Base-by-base conservation (phyloP, 2,113 vertebrate genomes). In the Laticauda colubrina region DNA sequence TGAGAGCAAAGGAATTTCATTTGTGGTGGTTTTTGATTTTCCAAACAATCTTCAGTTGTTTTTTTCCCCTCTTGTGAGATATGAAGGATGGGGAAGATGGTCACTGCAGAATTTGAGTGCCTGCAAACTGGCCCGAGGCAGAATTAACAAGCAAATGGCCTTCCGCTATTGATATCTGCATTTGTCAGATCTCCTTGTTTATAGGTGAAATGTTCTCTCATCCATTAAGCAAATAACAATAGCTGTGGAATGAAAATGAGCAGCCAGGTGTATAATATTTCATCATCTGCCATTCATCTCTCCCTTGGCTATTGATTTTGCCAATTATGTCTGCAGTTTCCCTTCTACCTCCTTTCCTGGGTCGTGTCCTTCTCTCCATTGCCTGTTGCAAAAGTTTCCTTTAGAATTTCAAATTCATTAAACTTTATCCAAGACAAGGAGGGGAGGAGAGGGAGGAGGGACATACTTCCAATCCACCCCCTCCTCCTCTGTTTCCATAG, bases 251-350 rank as follows among this genome's bases (percentile, higher is more conserved):
- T 89, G 92, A 85, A 95, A 96, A 92, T 53, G 56, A 94, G 20
- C 20, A 94, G 24, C 81, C 91, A 56, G 91, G 34, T 92, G 91
- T 90, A 92, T 43, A 2, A 18, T 5, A 34, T 93, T 91, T 88
- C 75, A 75, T 93, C 45, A 95, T 69, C 45, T 81, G 90, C 14
- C 39, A 95, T 87, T 90, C 87, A 91, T 95, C 95, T 94, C 88
- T 18, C 85, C 64, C 45, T 91, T 48, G 95, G 86, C 56, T 24
- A 7, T 91, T 95, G 75, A 92, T 93, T 81, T 43, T 29, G 89
- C 24, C 90, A 39, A 88, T 94, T 94, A 90, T 89, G 39, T 57
- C 59, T 20, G n/a, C 39, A 6, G 89, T 92, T 64, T 39, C 92
- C 55, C 88, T 39, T 94, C 89, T 86, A 26, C 54, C 54, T 94